Conservation (phyloP, 2,888 invertebrate species). For the Boloria selene region DNA sequence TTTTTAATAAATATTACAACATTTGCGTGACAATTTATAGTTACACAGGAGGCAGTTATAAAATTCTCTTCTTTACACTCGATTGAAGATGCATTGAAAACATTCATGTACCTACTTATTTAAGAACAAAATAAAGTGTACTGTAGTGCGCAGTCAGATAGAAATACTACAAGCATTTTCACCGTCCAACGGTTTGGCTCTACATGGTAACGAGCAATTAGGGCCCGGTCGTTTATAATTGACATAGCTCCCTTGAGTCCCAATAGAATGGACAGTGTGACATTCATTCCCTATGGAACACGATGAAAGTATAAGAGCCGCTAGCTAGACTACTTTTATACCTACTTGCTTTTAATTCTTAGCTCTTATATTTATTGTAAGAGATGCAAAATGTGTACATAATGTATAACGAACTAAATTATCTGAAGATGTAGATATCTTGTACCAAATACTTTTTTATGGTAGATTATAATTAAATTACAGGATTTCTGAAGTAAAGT, state of each 20-base stretch:
- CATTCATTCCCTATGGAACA: constrained; percentile 33
- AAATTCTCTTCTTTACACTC: not conserved
- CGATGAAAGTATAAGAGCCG: not conserved
- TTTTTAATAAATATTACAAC: too few species aligned
- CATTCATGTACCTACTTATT: not conserved
- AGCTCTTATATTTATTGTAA: too few species aligned
- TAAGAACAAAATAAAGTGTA: not conserved
- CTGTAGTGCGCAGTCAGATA: constrained; percentile 8
- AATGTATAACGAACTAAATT: too few species aligned
- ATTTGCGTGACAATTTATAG: too few species aligned
- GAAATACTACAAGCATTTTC: constrained; percentile 27
- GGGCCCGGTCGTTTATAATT: constrained; percentile 67
- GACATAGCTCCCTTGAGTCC: constrained; percentile 57
- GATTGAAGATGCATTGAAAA: not conserved
- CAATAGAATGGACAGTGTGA: constrained; percentile 36
- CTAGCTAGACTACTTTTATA: not conserved
- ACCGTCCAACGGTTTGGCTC: constrained; percentile 46
- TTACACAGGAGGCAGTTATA: too few species aligned
- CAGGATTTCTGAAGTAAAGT: too few species aligned
- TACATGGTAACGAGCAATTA: constrained; percentile 67
- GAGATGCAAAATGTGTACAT: too few species aligned
- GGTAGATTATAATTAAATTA: too few species aligned
- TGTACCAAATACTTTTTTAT: too few species aligned
- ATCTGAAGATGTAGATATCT: too few species aligned
- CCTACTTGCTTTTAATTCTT: not conserved